Conservation (phyloP, 1,140 invertebrate species). For the Rhopalosiphum maidis region DNA sequence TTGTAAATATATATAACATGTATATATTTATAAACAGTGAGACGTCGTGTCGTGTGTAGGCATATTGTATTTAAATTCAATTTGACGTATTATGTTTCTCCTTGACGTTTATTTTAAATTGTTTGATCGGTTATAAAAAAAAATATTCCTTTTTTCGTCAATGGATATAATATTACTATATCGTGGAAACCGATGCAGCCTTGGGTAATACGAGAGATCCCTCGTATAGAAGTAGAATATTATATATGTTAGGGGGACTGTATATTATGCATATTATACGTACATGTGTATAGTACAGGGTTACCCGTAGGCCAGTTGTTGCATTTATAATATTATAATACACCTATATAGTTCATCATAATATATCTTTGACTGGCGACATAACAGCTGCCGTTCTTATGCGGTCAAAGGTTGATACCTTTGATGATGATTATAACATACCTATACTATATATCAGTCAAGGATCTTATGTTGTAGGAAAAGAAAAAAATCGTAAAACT, state of each 20-base stretch:
- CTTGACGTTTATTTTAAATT: not conserved
- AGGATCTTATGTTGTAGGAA: not conserved
- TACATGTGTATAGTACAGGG: not conserved
- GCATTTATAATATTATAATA: not conserved
- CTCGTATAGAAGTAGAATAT: not conserved
- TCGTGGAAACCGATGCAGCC: not conserved
- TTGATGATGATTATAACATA: not conserved
- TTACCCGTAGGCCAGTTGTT: not conserved
- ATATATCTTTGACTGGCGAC: not conserved
- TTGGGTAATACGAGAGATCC: not conserved
- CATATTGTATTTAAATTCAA: not conserved
- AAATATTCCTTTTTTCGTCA: not conserved
- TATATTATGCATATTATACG: not conserved
- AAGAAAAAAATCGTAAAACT: not conserved
- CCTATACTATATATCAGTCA: too few species aligned
- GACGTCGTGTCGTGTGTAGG: not conserved
- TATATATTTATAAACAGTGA: not conserved
- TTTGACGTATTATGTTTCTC: not conserved
- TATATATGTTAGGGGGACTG: too few species aligned
- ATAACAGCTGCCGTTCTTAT: not conserved
- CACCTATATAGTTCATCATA: not conserved
- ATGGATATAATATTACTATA: not conserved
- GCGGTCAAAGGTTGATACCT: not conserved
- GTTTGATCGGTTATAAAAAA: not conserved
- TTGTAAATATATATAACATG: not conserved